Conservation (phyloP, 2,113 vertebrate genomes). For the Taxidea taxus region DNA sequence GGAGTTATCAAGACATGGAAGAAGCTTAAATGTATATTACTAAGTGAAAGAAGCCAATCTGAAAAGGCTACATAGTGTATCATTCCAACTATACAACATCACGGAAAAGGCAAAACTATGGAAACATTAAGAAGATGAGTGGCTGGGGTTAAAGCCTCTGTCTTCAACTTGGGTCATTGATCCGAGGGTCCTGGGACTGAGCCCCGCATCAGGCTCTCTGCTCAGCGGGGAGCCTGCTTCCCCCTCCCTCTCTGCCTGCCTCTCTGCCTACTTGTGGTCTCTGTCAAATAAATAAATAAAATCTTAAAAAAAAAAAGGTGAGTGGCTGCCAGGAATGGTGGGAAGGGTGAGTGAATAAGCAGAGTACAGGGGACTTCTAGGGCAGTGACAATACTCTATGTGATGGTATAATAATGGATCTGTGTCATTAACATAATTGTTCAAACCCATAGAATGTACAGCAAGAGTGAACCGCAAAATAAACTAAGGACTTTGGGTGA, state of each 20-base stretch:
- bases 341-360: background rate
- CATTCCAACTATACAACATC: background rate
- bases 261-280: too few species aligned
- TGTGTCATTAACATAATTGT: background rate
- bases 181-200: too few species aligned
- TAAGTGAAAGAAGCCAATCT: background rate
- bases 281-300: too few species aligned
- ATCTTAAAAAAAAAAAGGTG: too few species aligned
- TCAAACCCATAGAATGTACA: background rate
- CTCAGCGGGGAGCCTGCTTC: too few species aligned
- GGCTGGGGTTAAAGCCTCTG: too few species aligned
- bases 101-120: background rate
- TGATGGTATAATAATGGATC: background rate
- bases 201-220: too few species aligned
- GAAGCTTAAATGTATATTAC: background rate
- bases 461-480: background rate
- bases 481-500: background rate
- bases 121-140: background rate
- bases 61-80: background rate
- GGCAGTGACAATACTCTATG: background rate
- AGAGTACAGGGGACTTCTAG: background rate
- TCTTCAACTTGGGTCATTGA: too few species aligned
- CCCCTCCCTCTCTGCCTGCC: too few species aligned
- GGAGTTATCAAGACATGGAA: background rate
- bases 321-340: background rate